phyloP scores from a whole-genome alignment of 2,113 vertebrate genomes.

The Chinchilla lanigera region DNA sequence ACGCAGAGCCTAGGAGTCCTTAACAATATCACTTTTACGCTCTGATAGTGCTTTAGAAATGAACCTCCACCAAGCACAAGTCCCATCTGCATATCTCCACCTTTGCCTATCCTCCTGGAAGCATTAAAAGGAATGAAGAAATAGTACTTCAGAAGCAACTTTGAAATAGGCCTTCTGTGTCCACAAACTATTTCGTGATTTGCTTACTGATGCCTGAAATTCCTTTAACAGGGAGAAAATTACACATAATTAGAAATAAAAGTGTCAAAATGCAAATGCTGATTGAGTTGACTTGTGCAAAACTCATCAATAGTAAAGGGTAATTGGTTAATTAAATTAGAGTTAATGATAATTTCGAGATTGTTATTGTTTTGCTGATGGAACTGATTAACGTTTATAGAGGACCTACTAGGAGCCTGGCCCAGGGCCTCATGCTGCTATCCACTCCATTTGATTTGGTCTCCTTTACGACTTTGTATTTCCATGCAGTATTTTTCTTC shows the following conservation, averaged over 20 bases:
- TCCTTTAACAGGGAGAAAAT: slow-evolving; percentile 57
- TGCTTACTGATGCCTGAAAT: slow-evolving; percentile 64
- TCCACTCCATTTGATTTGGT: background rate
- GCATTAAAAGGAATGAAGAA: background rate
- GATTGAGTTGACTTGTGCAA: slow-evolving; percentile 61
- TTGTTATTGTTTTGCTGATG: slow-evolving; percentile 12
- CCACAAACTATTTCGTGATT: background rate
- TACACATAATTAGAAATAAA: slow-evolving; percentile 63
- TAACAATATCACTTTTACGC: background rate
- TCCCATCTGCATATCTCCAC: background rate
- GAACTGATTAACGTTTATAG: background rate
- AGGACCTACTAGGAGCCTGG: background rate
- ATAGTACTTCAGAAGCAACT: background rate
- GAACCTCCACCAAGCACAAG: background rate
- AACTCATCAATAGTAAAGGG: slow-evolving; percentile 69
- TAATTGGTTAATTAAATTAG: slow-evolving; percentile 64
- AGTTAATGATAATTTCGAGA: slow-evolving; percentile 37
- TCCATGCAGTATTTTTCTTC: background rate
- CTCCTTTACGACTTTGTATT: background rate
- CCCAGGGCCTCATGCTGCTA: background rate
- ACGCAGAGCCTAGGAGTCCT: background rate
- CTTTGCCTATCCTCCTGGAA: background rate
- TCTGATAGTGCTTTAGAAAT: background rate
- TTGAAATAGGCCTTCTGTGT: background rate
- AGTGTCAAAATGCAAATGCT: slow-evolving; percentile 68